Base-by-base conservation (phyloP, 2,113 vertebrate genomes). In the Tauraco erythrolophus region DNA sequence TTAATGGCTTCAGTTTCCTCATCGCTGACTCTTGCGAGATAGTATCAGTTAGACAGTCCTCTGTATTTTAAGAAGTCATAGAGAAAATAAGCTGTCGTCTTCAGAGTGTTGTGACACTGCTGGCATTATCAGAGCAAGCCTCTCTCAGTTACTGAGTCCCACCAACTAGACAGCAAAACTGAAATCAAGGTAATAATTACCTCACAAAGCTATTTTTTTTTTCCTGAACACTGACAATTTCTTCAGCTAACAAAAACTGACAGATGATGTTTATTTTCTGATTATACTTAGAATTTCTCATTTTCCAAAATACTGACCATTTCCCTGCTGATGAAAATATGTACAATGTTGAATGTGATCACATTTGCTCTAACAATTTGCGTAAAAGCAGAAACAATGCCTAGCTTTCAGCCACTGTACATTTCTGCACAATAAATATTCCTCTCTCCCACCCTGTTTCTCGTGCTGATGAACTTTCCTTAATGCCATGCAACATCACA, bases 71-170 rank as follows among this genome's bases (percentile, higher is more conserved):
- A 68, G 76, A 84, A 85, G 35, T 31, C 54, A 74, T n/a, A 43
- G 71, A 84, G 89, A 84, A 93, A 93, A 89, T 57, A 81, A 94
- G 77, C 53, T 88, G 77, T 93, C 75, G 72, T 80, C 39, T 35
- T 86, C 31, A 87, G 48, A 75, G 53, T 48, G 37, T 31, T 95
- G 64, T 83, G 94, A 94, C 68, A 60, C 56, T 92, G 54, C 50
- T 35, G 37, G 45, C n/a, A 65, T 70, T 80, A 92, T 45, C 61
- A 84, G 30, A 91, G 62, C 51, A 84, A 84, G 22, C 48, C 51
- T 92, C 57, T 80, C 64, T 79, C 82, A 37, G 7, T 19, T 64
- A 9, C 51, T 37, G 53, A 56, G 79, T 87, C 37, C 23, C 27
- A 33, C 33, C 70, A 77, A 56, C 39, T 79, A 75, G 69, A 80